These are phyloP conservation scores for Macrobrachium rosenbergii DNA, from an alignment of 1,140 invertebrate species.

Conservation along the genomic window DNA sequence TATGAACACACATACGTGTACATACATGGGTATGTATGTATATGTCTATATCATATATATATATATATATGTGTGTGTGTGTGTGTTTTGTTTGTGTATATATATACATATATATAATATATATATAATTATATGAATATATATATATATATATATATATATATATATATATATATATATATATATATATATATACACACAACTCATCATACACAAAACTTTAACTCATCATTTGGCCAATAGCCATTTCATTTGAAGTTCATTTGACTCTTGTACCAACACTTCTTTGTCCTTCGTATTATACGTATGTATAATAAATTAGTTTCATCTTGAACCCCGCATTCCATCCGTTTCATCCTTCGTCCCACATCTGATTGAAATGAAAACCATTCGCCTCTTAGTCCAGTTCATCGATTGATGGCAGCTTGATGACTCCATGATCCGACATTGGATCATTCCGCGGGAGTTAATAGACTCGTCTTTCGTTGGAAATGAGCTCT, in stretches of 20 bases:
- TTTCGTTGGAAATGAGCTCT: not conserved
- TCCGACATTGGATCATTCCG: not conserved
- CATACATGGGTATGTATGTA: not conserved
- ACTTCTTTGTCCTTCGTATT: not conserved
- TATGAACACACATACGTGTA: not conserved
- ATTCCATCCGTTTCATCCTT: not conserved
- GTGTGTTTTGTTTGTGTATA: not conserved
- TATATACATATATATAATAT: not conserved
- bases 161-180: not conserved
- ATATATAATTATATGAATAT: not conserved
- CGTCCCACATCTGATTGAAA: too few species aligned
- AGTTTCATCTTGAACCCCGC: too few species aligned
- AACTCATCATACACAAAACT: too few species aligned
- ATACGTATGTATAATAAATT: not conserved
- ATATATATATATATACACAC: not conserved
- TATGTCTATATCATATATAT: not conserved
- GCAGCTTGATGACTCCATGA: not conserved
- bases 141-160: conserved; percentile 2
- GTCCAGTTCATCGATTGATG: too few species aligned
- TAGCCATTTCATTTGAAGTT: not conserved
- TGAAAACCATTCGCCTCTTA: too few species aligned
- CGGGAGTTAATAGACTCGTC: not conserved
- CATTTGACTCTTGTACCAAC: not conserved
- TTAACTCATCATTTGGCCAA: too few species aligned
- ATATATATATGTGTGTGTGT: not conserved